Evolutionary conservation across 2,113 vertebrate genomes (phyloP).

Genomic region (Cariama cristata): DNA sequence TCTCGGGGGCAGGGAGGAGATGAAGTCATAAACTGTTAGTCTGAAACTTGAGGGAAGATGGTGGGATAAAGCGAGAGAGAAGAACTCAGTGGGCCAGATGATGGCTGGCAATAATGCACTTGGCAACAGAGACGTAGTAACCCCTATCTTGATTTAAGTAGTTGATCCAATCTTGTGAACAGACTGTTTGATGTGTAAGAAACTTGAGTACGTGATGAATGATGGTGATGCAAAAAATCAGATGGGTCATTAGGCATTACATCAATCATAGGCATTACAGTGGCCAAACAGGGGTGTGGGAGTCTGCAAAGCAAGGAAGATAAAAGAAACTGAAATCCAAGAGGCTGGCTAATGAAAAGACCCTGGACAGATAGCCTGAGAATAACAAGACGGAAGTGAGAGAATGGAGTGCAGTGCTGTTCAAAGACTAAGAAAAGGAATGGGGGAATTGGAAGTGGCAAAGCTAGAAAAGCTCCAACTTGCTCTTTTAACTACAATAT

Average conservation of each 20-base stretch:
- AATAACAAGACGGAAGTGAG: neutral
- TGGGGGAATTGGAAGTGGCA: neutral
- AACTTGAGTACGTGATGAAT: neutral
- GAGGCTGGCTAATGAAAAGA: neutral
- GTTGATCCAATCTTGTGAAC: neutral
- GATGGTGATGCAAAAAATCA: neutral
- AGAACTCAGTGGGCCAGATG: neutral
- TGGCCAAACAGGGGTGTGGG: neutral
- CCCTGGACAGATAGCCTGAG: neutral
- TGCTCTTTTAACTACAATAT: neutral
- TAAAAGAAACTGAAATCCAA: conserved; percentile 2
- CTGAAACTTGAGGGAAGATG: conserved; percentile 41
- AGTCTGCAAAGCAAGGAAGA: neutral
- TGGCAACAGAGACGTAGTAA: neutral
- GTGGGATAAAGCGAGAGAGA: conserved; percentile 29
- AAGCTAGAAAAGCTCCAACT: neutral
- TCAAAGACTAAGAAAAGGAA: neutral
- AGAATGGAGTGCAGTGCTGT: neutral
- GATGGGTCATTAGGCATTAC: neutral
- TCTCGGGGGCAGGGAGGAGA: neutral
- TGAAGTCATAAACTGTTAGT: conserved; percentile 12
- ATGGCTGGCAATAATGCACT: neutral
- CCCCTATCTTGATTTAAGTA: neutral
- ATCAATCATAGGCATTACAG: neutral
- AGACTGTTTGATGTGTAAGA: neutral